These are phyloP conservation scores for Anthopleura sola DNA, from an alignment of 64 coral and sea anemone species.

Conservation along the genomic window DNA sequence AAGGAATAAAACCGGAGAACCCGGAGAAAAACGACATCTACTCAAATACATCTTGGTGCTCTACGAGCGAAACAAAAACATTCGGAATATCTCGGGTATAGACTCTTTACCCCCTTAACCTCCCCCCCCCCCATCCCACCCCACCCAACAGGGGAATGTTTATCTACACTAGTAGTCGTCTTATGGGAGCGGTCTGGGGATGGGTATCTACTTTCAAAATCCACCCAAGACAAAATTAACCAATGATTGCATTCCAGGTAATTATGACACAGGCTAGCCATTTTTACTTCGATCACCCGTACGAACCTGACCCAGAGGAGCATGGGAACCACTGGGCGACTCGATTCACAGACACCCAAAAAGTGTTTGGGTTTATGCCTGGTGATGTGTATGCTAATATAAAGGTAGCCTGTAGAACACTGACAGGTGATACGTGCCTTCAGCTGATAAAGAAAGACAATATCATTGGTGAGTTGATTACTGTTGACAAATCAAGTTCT, in stretches of 20 bases:
- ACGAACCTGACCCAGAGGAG: slow-evolving; percentile 87
- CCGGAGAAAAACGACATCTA: too few species aligned
- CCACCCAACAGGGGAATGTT: too few species aligned
- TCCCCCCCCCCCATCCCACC: too few species aligned
- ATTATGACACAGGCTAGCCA: slow-evolving; percentile 81
- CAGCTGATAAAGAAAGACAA: slow-evolving; percentile 47
- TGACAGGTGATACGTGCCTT: slow-evolving; percentile 27
- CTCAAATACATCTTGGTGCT: too few species aligned
- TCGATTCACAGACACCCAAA: slow-evolving; percentile 74
- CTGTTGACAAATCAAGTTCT: too few species aligned
- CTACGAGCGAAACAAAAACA: too few species aligned
- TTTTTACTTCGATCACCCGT: slow-evolving; percentile 92
- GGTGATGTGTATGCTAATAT: slow-evolving; percentile 61
- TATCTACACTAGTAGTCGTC: too few species aligned
- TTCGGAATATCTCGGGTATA: too few species aligned
- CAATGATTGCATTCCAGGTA: slow-evolving; percentile 27
- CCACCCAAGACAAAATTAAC: not conserved
- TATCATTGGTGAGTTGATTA: slow-evolving; percentile 49
- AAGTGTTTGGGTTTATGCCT: slow-evolving; percentile 80
- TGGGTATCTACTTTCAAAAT: too few species aligned
- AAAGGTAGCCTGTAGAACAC: not conserved
- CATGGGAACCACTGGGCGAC: slow-evolving; percentile 82
- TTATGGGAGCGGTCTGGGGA: too few species aligned
- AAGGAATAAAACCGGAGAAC: too few species aligned
- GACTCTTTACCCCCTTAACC: too few species aligned